Evolutionary conservation across 2,797 vertebrate species (phyloP).

Genomic region (Decapterus maruadsi): DNA sequence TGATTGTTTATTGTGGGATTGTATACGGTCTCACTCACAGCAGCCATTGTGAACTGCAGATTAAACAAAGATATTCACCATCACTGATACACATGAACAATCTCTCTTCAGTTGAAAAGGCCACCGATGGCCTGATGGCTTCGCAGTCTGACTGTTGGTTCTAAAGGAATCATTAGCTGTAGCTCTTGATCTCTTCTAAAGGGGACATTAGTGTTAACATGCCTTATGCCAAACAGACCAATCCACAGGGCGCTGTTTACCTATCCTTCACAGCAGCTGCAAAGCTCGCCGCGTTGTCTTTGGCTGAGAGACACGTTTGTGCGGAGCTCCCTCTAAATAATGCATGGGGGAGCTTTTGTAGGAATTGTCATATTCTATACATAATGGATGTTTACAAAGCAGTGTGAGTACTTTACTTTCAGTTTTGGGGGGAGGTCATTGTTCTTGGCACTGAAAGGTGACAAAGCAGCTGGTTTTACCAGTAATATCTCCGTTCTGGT

Average conservation of each 20-base stretch:
- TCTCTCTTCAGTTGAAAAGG: slow-evolving; percentile 75
- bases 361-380: slow-evolving; percentile 86
- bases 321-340: slow-evolving; percentile 89
- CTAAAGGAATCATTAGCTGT: slow-evolving; percentile 67
- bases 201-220: slow-evolving; percentile 64
- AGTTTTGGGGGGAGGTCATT: slow-evolving; percentile 69
- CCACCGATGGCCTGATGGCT: slow-evolving; percentile 75
- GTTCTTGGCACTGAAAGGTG: slow-evolving; percentile 51
- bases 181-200: slow-evolving; percentile 67
- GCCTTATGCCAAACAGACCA: slow-evolving; percentile 46
- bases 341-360: slow-evolving; percentile 87
- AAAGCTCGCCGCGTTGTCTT: slow-evolving; percentile 74
- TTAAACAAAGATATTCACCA: slow-evolving; percentile 44
- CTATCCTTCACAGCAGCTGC: slow-evolving; percentile 80
- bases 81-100: slow-evolving; percentile 53
- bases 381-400: slow-evolving; percentile 90
- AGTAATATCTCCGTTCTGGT: slow-evolving; percentile 69
- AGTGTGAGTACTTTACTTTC: slow-evolving; percentile 83
- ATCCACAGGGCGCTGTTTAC: slow-evolving; percentile 60
- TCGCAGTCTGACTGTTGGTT: slow-evolving; percentile 64
- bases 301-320: slow-evolving; percentile 76
- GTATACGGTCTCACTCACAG: slow-evolving; percentile 12
- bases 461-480: slow-evolving; percentile 53
- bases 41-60: slow-evolving; percentile 21
- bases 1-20: slow-evolving; percentile 51